phyloP scores from a whole-genome alignment of 2,797 vertebrate species.

The Ispidina lecontei region DNA sequence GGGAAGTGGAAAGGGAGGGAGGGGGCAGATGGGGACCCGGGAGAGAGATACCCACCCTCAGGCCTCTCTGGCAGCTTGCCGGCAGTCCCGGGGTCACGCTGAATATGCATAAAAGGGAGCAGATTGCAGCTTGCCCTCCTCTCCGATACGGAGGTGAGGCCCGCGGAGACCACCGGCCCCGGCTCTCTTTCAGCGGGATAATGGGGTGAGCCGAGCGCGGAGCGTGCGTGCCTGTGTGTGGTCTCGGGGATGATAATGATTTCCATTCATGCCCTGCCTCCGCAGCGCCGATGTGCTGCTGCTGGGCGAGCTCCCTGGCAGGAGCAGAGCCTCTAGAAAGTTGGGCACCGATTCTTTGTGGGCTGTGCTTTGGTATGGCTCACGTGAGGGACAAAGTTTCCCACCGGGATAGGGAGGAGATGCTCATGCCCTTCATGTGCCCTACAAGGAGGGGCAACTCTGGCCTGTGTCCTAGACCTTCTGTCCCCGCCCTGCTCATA shows the following conservation, averaged over 20 bases:
- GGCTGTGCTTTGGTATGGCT: neutral
- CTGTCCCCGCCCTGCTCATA: neutral
- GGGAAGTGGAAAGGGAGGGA: neutral
- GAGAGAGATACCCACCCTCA: slow-evolving; percentile 3
- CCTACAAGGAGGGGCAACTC: neutral
- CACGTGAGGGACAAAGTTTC: neutral
- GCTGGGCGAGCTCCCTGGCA: neutral
- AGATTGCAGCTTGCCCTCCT: slow-evolving; percentile 48
- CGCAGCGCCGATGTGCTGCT: neutral
- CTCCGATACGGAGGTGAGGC: slow-evolving; percentile 44
- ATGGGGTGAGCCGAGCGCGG: slow-evolving; percentile 38
- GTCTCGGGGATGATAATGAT: slow-evolving; percentile 50
- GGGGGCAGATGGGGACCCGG: neutral
- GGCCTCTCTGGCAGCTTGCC: slow-evolving; percentile 52
- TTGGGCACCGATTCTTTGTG: neutral
- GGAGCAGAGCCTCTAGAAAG: neutral
- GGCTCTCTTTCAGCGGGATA: slow-evolving; percentile 50
- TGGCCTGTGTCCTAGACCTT: neutral
- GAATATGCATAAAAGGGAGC: slow-evolving; percentile 67
- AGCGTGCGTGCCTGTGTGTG: slow-evolving; percentile 57
- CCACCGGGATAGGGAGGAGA: neutral
- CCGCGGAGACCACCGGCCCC: slow-evolving; percentile 6
- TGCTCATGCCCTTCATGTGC: fast-evolving
- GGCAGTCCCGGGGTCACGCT: neutral
- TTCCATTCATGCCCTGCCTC: slow-evolving; percentile 50